Evolutionary conservation across 2,113 vertebrate species (phyloP).

Genomic region (Ptyas mucosa): DNA sequence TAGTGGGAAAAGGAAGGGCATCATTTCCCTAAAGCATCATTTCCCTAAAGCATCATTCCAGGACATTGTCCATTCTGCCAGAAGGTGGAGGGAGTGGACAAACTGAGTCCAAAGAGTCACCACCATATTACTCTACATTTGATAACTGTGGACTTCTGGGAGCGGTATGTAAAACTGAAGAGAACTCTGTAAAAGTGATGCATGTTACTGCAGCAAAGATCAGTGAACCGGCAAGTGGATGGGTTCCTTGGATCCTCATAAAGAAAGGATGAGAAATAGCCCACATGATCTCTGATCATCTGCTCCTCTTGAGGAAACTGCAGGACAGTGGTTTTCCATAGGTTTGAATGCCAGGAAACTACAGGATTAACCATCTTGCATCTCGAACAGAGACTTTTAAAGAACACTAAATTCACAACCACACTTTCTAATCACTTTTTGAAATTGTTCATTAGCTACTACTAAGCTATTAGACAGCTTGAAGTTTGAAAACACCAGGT

Average conservation of each 20-base stretch:
- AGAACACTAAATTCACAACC: background rate
- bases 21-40: background rate
- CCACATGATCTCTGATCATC: background rate
- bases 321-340: background rate
- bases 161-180: background rate
- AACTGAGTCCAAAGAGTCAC: background rate
- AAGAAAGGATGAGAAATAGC: background rate
- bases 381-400: background rate
- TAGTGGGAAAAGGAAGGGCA: background rate
- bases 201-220: background rate
- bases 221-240: background rate
- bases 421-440: background rate
- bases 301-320: background rate
- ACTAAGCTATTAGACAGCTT: background rate
- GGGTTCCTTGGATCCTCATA: background rate
- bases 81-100: background rate
- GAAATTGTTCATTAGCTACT: background rate
- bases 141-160: background rate
- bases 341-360: background rate
- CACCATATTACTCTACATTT: background rate
- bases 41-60: background rate
- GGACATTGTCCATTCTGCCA: background rate
- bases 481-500: background rate
- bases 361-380: background rate
- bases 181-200: background rate